Evolutionary conservation across 2,113 vertebrate genomes (phyloP).

Genomic region (Cephalopterus ornatus): DNA sequence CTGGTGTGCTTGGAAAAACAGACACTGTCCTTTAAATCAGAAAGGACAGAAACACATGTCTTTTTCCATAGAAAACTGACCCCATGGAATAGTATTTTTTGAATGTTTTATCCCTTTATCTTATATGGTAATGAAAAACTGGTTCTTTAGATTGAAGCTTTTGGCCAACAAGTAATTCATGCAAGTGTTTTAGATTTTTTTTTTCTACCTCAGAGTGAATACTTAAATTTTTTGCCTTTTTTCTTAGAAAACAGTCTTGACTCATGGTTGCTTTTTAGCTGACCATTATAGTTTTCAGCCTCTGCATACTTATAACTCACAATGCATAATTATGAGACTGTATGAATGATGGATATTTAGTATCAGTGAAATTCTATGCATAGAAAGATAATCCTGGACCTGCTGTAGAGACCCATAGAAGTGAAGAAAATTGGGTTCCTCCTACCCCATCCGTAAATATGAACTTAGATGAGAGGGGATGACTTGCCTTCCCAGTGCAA

Average conservation of each 20-base stretch:
- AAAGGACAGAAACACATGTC: background rate
- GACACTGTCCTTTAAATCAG: background rate
- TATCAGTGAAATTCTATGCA: background rate
- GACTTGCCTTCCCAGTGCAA: background rate
- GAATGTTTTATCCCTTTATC: background rate
- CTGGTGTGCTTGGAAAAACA: background rate
- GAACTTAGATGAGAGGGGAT: background rate
- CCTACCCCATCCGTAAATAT: background rate
- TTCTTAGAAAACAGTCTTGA: background rate
- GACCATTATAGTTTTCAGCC: background rate
- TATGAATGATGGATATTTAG: background rate
- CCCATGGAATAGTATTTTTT: background rate
- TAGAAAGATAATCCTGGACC: background rate
- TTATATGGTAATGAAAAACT: background rate
- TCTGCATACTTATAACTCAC: background rate
- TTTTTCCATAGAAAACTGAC: background rate
- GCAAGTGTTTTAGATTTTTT: background rate
- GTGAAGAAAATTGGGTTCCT: background rate
- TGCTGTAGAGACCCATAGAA: background rate
- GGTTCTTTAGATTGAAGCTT: background rate
- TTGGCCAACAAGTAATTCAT: background rate
- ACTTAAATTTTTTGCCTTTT: background rate
- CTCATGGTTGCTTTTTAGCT: background rate
- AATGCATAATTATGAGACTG: background rate
- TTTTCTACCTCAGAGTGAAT: background rate